Base-by-base conservation (phyloP, 2,797 vertebrate species). In the Lophius americanus region DNA sequence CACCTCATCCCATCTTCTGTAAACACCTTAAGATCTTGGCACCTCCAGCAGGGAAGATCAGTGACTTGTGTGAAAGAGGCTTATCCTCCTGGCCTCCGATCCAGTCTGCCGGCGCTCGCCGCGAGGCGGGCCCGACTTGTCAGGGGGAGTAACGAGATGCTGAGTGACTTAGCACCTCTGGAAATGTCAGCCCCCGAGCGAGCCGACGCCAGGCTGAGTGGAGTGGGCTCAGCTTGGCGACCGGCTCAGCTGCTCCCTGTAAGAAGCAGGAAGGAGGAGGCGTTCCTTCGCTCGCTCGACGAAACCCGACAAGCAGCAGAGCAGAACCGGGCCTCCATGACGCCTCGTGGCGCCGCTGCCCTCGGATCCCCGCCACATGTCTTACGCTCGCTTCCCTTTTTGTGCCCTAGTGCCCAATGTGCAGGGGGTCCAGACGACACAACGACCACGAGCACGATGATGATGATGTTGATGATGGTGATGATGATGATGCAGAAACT, bases 111-210 rank as follows among this genome's bases (percentile, higher is more conserved):
- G 79, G 79, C 81, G 70, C 83, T 86, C 63, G 64, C 83, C 43
- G 64, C 85, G 86, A 88, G 76, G 79, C 86, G 4, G 23, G 78
- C 68, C 68, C 56, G 80, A 89, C 91, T 88, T 88, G 90, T 94
- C 92, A 92, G 88, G 55, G 81, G 77, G 74, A 82, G 88, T 90
- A 92, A 94, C 91, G 69, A 93, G 93, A 93, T 94, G 84, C 82
- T 73, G 85, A 89, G 91, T 93, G 93, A 94, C 93, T 93, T 90
- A 90, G 84, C 91, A 92, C 92, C 92, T 93, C 93, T 93, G 92
- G 91, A 93, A 86, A 93, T 91, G 92, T 93, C 92, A 93, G 89
- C 85, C 89, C 89, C 66, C 38, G 83, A 92, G 92, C 89, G 43
- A 74, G 75, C 62, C 58, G 69, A 88, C 56, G 80, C 79, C 78